Percentiles rank a stretch among this genome's conserved stretches.
Conservation (phyloP, 2,888 invertebrate species). For the Platycheirus albimanus region DNA sequence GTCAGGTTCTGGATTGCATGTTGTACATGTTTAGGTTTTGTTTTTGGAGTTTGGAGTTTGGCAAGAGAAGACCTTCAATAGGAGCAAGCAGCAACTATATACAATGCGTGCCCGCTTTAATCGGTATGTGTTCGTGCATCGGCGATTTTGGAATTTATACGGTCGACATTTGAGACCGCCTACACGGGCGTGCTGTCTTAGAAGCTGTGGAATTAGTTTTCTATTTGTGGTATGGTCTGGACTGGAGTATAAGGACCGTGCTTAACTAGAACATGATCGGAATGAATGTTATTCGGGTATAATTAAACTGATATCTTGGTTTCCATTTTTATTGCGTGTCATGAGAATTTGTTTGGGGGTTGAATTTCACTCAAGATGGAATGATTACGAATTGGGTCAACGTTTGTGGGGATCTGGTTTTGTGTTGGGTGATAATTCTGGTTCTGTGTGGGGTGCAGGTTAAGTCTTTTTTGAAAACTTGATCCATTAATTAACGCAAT, state of each 20-base stretch:
- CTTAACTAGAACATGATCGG: constrained; percentile 51
- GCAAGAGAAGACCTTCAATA: constrained; percentile 9
- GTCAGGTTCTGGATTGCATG: constrained; percentile 53
- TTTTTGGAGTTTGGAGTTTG: neutral
- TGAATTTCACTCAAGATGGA: constrained; percentile 25
- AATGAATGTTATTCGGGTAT: constrained; percentile 43
- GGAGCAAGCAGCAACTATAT: no score
- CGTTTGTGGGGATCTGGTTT: neutral
- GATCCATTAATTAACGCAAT: no score
- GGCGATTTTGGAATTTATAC: constrained; percentile 60
- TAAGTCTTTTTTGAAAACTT: no score
- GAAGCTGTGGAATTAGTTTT: constrained; percentile 18
- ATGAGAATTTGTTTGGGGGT: constrained; percentile 31
- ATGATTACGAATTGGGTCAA: constrained; percentile 39
- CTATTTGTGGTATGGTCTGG: neutral
- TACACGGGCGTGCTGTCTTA: constrained; percentile 40
- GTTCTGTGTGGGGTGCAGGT: no score
- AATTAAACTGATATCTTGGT: constrained; percentile 48
- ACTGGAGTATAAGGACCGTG: constrained; percentile 37
- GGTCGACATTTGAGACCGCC: constrained; percentile 63
- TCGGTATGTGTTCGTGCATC: constrained; percentile 54
- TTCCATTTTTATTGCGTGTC: constrained; percentile 53
- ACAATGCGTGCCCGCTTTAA: constrained; percentile 56
- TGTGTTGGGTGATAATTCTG: no score
- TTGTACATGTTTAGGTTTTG: constrained; percentile 16